These are phyloP conservation scores for Trachelus troglodyta DNA, from an alignment of 2,888 invertebrate species.

Conservation along the genomic window DNA sequence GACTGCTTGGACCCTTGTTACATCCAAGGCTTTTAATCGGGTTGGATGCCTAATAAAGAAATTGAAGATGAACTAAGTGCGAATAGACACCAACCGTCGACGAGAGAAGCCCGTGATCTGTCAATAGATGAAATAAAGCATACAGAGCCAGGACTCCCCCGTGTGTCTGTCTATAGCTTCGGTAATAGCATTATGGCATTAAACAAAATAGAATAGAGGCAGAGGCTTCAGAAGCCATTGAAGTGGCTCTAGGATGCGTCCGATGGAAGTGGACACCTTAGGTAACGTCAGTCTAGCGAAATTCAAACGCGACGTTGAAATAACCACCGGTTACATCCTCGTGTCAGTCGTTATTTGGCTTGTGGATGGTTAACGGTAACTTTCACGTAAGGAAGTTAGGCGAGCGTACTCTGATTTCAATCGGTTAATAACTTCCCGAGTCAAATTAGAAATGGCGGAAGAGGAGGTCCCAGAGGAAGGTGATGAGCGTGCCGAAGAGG, in stretches of 20 bases:
- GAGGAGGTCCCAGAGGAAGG: constrained; percentile 30
- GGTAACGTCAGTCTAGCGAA: constrained; percentile 8
- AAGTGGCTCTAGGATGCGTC: background rate
- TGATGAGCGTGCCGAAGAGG: constrained; percentile 14
- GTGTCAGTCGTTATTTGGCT: constrained; percentile 6
- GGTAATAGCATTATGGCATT: constrained; percentile 58
- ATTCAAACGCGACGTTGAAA: constrained; percentile 8
- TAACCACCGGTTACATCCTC: background rate
- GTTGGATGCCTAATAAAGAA: background rate
- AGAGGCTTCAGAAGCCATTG: constrained; percentile 57
- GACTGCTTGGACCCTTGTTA: background rate
- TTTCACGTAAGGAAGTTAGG: background rate
- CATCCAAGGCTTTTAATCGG: background rate
- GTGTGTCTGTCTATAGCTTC: background rate
- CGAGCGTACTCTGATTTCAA: background rate
- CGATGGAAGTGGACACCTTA: constrained; percentile 5
- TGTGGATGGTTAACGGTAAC: background rate
- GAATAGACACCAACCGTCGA: background rate
- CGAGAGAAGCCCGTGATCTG: background rate
- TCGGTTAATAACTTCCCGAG: background rate
- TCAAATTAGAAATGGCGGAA: constrained; percentile 36
- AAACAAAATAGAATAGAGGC: constrained; percentile 58
- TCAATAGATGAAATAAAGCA: background rate
- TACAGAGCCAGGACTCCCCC: background rate
- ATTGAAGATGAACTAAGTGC: background rate